These are phyloP conservation scores for Australoheros scitulus DNA, from an alignment of 2,113 vertebrate species.

Conservation along the genomic window DNA sequence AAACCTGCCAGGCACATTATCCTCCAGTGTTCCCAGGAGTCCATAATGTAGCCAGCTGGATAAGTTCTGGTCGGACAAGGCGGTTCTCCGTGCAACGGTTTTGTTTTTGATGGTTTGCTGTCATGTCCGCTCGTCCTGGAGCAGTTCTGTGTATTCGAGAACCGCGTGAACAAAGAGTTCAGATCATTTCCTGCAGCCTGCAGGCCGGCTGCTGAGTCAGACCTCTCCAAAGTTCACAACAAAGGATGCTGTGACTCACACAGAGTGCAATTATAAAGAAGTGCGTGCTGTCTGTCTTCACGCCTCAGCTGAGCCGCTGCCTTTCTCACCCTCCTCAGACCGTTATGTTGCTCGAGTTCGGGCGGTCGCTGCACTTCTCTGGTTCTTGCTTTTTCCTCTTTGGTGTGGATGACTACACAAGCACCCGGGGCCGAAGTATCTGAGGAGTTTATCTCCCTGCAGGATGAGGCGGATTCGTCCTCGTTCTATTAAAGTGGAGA, in stretches of 20 bases:
- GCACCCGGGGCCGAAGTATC: not conserved
- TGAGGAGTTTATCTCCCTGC: not conserved
- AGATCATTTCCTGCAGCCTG: not conserved
- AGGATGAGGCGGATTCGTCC: not conserved
- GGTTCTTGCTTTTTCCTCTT: not conserved
- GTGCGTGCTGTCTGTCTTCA: not conserved
- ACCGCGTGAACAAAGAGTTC: too few species aligned
- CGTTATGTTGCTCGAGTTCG: not conserved
- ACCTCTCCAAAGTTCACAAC: not conserved
- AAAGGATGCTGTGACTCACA: not conserved
- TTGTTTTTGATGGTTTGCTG: not conserved
- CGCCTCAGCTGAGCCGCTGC: not conserved
- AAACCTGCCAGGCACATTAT: too few species aligned
- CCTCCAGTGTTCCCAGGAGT: too few species aligned
- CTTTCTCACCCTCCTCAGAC: not conserved
- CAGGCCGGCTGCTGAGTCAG: conserved; percentile 1
- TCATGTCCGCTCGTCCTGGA: too few species aligned
- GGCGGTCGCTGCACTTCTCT: not conserved
- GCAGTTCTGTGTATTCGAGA: not conserved
- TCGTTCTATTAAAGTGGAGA: not conserved
- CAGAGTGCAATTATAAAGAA: not conserved
- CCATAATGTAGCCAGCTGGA: too few species aligned
- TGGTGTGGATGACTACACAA: not conserved
- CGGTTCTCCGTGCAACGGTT: too few species aligned
- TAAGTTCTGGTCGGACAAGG: too few species aligned